Evolutionary conservation across 2,888 invertebrate genomes (phyloP).

Genomic region (Ernsta delagoae): DNA sequence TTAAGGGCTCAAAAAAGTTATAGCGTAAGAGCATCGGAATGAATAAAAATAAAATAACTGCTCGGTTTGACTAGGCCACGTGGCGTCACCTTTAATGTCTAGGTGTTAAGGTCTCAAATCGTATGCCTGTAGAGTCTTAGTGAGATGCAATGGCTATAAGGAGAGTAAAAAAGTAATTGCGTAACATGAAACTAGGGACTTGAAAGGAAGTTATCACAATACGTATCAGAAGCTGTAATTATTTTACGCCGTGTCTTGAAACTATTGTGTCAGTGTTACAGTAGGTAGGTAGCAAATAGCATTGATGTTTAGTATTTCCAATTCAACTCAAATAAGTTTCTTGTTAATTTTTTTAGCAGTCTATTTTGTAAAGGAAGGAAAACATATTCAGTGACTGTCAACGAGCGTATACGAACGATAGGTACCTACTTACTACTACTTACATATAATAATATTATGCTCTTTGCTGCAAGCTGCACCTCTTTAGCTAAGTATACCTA

Average conservation of each 20-base stretch:
- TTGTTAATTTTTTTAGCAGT: no score
- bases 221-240: conserved; percentile 26
- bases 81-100: background rate
- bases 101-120: conserved; percentile 9
- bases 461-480: no score
- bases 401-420: no score
- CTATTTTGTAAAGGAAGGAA: no score
- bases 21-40: conserved; percentile 28
- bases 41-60: conserved; percentile 28
- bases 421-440: no score
- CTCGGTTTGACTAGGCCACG: conserved; percentile 3
- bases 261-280: conserved; percentile 5
- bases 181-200: conserved; percentile 66
- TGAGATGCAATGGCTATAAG: conserved; percentile 6
- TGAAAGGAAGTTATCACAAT: conserved; percentile 42
- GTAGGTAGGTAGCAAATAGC: no score
- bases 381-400: no score
- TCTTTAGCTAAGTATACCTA: no score
- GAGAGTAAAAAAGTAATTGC: conserved; percentile 65
- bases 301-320: no score
- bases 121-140: background rate
- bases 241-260: conserved; percentile 12
- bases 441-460: no score
- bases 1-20: conserved; percentile 17
- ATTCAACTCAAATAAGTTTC: no score